Evolutionary conservation across 1,140 invertebrate species (phyloP).

Genomic region (Lucilia sericata): DNA sequence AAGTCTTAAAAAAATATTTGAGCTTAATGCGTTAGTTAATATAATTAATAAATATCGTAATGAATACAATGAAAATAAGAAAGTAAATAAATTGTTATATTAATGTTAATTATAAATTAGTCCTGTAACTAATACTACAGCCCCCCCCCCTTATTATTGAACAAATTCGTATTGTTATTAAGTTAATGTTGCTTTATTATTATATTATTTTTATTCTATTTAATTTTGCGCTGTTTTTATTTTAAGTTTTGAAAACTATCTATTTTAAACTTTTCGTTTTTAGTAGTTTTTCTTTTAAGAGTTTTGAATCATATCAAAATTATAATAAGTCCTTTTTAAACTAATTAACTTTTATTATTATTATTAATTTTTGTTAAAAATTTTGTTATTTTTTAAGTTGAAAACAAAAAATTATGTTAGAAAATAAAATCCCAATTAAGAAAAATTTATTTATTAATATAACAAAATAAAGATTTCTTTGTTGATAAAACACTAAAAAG

Average conservation of each 20-base stretch:
- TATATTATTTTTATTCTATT: conserved; percentile 3
- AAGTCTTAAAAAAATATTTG: too few species aligned
- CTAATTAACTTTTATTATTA: neutral
- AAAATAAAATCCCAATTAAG: conserved; percentile 1
- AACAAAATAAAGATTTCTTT: neutral
- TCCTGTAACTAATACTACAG: neutral
- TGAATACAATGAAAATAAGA: too few species aligned
- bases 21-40: too few species aligned
- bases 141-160: neutral
- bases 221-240: neutral
- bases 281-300: neutral
- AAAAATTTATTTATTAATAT: neutral
- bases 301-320: conserved; percentile 17
- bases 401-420: neutral
- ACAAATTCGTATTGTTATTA: conserved; percentile 12
- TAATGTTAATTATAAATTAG: neutral
- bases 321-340: neutral
- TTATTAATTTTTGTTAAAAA: neutral
- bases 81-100: neutral
- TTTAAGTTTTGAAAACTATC: neutral
- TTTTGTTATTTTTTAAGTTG: conserved; percentile 5
- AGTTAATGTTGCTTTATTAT: neutral
- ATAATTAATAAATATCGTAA: neutral
- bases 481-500: conserved; percentile 7
- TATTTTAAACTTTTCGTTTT: neutral